Base-by-base conservation (phyloP, 2,797 vertebrate genomes). In the Sandelia bainsii region DNA sequence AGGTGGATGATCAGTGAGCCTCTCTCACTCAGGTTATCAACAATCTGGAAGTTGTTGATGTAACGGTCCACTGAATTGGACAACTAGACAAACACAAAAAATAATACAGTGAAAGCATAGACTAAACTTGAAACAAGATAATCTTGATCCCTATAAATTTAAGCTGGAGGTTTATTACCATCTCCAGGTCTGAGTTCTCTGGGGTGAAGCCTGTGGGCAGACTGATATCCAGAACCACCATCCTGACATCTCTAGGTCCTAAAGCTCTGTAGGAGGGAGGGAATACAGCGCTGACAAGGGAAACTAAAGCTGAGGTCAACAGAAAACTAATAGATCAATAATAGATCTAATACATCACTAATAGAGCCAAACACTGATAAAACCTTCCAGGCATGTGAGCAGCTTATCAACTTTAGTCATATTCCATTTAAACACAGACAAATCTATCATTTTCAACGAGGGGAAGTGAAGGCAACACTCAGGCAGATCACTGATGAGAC, bases 1-100 rank as follows among this genome's bases (percentile, higher is more conserved):
- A 95, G 85, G 84, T 95, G 94, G 70, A 95, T 61, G 86, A 95
- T 94, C 44, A 95, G 90, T 23, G 94, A 94, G 22, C 93, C 93
- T 73, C 93, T 79, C 72, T 94, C 93, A 32, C 94, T 95, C 75
- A 95, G 88, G 72, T 94, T 93, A 63, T 95, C 94, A 2, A 95
- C 93, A 9, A 92, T 77, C 86, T 94, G 76, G 82, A 93, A 94
- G 85, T 93, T 82, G 29, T 34, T 94, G 78, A 95, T 91, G 86
- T 95, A 95, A 37, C 69, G 91, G 37, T 94, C 94, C 85, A 95
- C 93, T 2, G 93, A 91, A 87, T 92, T 94, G 22, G 80, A 85
- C 70, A 95, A 57, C 94, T 95, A 54, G 45, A 75, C 17, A 66
- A 37, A 77, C 42, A 81, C 11, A 78, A 2, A 44, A 19, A 7